Conservation (phyloP, 2,113 vertebrate genomes). For the Dryoscopus gambensis region DNA sequence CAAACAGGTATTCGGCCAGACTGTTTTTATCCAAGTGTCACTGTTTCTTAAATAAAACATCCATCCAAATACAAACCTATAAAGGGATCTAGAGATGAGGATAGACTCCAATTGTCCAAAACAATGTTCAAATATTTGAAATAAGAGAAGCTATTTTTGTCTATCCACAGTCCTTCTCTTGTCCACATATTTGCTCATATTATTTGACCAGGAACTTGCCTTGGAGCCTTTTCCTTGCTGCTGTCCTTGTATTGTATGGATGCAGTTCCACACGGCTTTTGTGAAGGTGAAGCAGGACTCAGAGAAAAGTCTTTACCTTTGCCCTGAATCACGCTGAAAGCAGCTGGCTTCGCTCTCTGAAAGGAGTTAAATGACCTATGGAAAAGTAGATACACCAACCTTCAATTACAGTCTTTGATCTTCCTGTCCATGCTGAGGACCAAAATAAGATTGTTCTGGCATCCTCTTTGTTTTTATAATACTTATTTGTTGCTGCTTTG, state of each 20-base stretch:
- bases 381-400: not conserved
- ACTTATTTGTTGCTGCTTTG: not conserved
- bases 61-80: not conserved
- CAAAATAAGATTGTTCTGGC: constrained; percentile 15
- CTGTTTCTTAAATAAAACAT: not conserved
- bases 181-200: not conserved
- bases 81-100: not conserved
- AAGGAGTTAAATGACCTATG: not conserved
- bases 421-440: constrained; percentile 12
- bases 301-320: not conserved
- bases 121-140: not conserved
- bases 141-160: not conserved
- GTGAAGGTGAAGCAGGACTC: not conserved
- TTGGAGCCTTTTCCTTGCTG: not conserved
- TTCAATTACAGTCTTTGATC: not conserved
- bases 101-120: not conserved
- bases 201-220: not conserved
- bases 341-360: not conserved
- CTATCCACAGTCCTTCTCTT: not conserved
- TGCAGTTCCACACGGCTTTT: not conserved
- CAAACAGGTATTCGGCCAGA: not conserved
- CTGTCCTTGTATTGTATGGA: not conserved
- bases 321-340: not conserved
- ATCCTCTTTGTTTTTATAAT: not conserved
- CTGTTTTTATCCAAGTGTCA: not conserved